Percentiles rank a stretch among this genome's conserved stretches.
These are phyloP conservation scores for Caenorhabditis sinica DNA, from an alignment of 2,888 invertebrate species.

Conservation along the genomic window DNA sequence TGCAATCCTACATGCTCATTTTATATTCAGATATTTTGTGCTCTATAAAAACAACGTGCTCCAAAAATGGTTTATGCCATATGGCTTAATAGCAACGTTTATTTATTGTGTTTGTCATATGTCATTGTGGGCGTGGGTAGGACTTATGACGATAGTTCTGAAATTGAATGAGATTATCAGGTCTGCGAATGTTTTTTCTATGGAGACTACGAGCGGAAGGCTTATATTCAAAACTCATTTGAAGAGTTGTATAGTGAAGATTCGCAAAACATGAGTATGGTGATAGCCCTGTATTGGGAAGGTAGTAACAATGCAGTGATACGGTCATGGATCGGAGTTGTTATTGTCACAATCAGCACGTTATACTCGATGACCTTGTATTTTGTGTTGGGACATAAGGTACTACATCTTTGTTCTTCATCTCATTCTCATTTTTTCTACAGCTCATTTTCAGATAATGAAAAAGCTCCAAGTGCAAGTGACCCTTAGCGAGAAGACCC, in stretches of 20 bases:
- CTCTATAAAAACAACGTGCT: not conserved
- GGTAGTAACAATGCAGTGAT: conserved; percentile 5
- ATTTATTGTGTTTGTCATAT: conserved; percentile 1
- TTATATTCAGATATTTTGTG: conserved; percentile 20
- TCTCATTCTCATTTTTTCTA: no score
- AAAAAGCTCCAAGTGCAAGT: not conserved
- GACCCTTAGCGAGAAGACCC: conserved; percentile 2
- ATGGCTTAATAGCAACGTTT: not conserved
- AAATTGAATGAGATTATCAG: not conserved
- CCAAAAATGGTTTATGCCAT: conserved; percentile 21
- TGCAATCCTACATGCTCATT: conserved; percentile 28
- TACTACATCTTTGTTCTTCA: not conserved
- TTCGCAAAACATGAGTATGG: conserved; percentile 8
- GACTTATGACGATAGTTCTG: not conserved
- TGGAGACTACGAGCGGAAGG: conserved; percentile 3
- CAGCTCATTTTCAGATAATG: conserved; percentile 7
- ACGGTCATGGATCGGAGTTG: conserved; percentile 36
- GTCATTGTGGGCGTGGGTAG: conserved; percentile 5
- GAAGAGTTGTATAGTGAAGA: not conserved
- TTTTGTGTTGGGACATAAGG: conserved; percentile 26
- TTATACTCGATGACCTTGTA: conserved; percentile 33
- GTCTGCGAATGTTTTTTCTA: conserved; percentile 13
- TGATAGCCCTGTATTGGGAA: conserved; percentile 21
- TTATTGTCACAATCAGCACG: conserved; percentile 24
- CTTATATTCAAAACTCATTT: conserved; percentile 4